These are phyloP conservation scores for Promerops cafer DNA, from an alignment of 2,113 vertebrate species.

Conservation along the genomic window DNA sequence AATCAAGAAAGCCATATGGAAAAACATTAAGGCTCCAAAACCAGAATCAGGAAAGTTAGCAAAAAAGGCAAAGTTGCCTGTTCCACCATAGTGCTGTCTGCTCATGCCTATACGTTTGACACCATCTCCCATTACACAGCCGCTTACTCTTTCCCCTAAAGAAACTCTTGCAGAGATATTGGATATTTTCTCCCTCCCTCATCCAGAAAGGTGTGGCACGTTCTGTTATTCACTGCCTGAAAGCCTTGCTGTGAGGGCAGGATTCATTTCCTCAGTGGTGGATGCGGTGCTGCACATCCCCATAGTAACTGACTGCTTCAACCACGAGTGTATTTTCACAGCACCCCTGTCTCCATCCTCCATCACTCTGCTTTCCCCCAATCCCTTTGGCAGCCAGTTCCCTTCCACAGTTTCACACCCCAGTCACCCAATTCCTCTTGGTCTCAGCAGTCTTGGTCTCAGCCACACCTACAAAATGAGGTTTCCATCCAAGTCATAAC, in stretches of 20 bases:
- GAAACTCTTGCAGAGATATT: background rate
- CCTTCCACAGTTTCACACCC: background rate
- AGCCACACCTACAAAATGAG: background rate
- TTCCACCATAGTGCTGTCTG: background rate
- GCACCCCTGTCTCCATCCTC: background rate
- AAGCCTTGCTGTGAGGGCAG: background rate
- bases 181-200: background rate
- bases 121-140: background rate
- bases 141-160: background rate
- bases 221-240: background rate
- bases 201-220: background rate
- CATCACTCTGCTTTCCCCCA: background rate
- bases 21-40: background rate
- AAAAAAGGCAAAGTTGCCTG: background rate
- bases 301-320: background rate
- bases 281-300: background rate
- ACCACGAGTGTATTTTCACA: background rate
- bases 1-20: background rate
- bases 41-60: background rate
- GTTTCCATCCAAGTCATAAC: background rate
- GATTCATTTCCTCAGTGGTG: background rate
- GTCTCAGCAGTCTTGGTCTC: background rate
- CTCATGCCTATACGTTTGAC: background rate
- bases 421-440: background rate
- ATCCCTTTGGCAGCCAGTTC: background rate